Evolutionary conservation across 2,888 invertebrate genomes (phyloP).

Genomic region (Eurytoma californica): DNA sequence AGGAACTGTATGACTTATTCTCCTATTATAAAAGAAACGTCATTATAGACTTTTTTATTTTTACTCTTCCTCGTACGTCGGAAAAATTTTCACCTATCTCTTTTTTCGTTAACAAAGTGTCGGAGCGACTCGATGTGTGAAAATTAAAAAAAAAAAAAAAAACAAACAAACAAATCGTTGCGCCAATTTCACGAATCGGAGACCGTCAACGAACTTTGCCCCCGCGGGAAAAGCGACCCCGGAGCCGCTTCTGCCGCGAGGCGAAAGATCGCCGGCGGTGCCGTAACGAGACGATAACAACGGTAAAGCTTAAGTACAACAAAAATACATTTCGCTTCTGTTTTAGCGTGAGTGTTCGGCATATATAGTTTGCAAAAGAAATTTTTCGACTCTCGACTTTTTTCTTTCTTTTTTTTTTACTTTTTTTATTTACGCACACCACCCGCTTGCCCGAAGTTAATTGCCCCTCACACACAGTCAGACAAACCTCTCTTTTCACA

Average conservation of each 20-base stretch:
- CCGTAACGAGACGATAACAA: conserved; percentile 56
- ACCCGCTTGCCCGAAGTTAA: too few species aligned
- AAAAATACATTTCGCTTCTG: conserved; percentile 61
- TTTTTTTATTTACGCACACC: too few species aligned
- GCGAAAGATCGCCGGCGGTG: conserved; percentile 49
- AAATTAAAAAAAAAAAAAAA: conserved; percentile 44
- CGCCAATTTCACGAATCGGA: conserved; percentile 47
- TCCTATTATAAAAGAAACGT: conserved; percentile 65
- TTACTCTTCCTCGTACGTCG: conserved; percentile 49
- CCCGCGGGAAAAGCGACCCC: too few species aligned
- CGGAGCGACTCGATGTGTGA: conserved; percentile 53
- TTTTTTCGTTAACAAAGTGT: conserved; percentile 54
- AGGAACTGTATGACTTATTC: conserved; percentile 71
- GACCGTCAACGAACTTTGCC: conserved; percentile 34
- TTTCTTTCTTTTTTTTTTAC: conserved; percentile 22
- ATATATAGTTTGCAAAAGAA: conserved; percentile 44
- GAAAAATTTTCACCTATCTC: conserved; percentile 35
- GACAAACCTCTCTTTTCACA: too few species aligned
- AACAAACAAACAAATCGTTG: conserved; percentile 33
- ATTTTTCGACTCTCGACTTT: background rate
- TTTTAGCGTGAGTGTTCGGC: conserved; percentile 56
- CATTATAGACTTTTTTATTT: conserved; percentile 58
- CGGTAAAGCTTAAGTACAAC: conserved; percentile 66
- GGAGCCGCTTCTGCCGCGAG: conserved; percentile 6
- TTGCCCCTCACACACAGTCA: too few species aligned